phyloP scores from a whole-genome alignment of 1,140 invertebrate species.

The Carcinoscorpius rotundicauda region DNA sequence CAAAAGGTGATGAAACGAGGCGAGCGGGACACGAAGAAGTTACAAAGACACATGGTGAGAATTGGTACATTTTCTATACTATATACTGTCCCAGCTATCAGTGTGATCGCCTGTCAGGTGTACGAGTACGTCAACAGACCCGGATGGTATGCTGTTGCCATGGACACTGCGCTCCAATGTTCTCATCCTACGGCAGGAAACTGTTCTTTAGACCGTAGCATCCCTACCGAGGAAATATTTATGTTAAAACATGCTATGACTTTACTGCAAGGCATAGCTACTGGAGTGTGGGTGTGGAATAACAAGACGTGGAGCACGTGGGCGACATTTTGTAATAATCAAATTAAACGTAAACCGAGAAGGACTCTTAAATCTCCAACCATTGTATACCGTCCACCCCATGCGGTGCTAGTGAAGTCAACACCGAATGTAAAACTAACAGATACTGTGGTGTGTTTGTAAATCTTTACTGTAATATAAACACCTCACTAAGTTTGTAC shows the following conservation, averaged over 20 bases:
- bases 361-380: no score
- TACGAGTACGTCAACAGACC: conserved; percentile 35
- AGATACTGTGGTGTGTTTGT: no score
- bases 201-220: conserved; percentile 45
- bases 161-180: no score
- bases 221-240: conserved; percentile 40
- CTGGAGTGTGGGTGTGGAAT: conserved; percentile 46
- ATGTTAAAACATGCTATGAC: conserved; percentile 41
- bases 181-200: conserved; percentile 9
- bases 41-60: conserved; percentile 34
- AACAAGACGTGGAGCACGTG: conserved; percentile 34
- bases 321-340: no score
- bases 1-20: conserved; percentile 34
- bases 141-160: conserved; percentile 50
- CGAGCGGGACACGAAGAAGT: conserved; percentile 23
- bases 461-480: no score
- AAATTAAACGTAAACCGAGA: no score
- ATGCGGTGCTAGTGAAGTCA: no score
- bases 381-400: no score
- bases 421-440: no score
- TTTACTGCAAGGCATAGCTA: conserved; percentile 42
- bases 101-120: conserved; percentile 27
- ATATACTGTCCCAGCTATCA: conserved; percentile 37
- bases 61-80: conserved; percentile 32
- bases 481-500: no score